Percentiles rank a stretch among this genome's conserved stretches.
phyloP scores from a whole-genome alignment of 2,797 vertebrate genomes.

The Trachops cirrhosus region DNA sequence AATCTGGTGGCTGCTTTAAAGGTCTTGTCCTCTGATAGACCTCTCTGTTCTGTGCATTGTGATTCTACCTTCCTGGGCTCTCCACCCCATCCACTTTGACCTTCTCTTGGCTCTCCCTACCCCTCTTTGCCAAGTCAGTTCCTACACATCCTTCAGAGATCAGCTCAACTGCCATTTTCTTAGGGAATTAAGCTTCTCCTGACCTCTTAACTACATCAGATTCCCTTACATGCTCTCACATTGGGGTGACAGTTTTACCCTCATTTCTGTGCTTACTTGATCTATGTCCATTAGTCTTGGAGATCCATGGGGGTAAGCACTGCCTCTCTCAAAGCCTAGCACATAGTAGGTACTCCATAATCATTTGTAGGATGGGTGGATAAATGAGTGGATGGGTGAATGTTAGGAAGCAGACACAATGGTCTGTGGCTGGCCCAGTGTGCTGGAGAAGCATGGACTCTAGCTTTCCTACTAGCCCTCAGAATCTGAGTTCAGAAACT shows the following conservation, averaged over 20 bases:
- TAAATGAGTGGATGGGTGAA: not conserved
- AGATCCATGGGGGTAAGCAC: not conserved
- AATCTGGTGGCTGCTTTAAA: not conserved
- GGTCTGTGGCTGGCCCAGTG: not conserved
- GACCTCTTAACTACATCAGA: not conserved
- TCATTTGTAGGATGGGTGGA: not conserved
- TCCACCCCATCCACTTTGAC: fast-evolving
- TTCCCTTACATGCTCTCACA: not conserved
- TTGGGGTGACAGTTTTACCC: not conserved
- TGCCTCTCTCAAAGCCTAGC: not conserved
- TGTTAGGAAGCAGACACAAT: not conserved
- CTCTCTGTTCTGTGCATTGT: not conserved
- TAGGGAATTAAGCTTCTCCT: not conserved
- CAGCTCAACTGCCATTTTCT: not conserved
- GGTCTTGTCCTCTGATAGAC: not conserved
- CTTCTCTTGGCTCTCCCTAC: not conserved
- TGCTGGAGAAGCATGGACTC: not conserved
- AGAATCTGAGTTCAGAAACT: not conserved
- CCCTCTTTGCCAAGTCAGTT: not conserved
- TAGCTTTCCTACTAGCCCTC: not conserved
- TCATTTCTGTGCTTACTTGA: not conserved
- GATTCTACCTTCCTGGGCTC: not conserved
- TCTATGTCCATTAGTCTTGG: not conserved
- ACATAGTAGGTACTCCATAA: not conserved
- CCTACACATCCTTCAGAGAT: not conserved